Conservation (phyloP, 2,797 vertebrate species). For the Artibeus jamaicensis region DNA sequence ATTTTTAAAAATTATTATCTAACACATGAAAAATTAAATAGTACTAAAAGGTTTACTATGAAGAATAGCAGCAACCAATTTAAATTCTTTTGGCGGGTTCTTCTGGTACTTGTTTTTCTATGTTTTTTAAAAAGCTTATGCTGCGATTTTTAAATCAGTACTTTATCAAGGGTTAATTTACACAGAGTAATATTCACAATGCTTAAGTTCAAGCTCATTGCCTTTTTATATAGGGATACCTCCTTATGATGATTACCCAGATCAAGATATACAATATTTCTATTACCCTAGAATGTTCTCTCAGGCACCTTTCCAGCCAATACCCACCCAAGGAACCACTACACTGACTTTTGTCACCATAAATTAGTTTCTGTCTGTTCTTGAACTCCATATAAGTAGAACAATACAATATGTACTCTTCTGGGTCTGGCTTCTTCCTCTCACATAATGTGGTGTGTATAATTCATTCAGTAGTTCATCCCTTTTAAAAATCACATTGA, state of each 20-base stretch:
- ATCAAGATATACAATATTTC: not conserved
- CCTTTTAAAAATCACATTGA: not conserved
- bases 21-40: conserved; percentile 13
- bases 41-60: not conserved
- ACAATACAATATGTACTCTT: not conserved
- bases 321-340: not conserved
- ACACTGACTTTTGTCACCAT: not conserved
- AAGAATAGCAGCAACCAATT: not conserved
- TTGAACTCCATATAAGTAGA: not conserved
- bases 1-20: not conserved
- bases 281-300: not conserved
- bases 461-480: not conserved
- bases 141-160: not conserved
- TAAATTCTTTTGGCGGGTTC: not conserved
- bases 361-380: not conserved
- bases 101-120: not conserved
- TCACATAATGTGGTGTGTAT: not conserved
- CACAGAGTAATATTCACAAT: not conserved
- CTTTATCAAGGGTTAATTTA: conserved; percentile 15
- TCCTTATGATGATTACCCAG: not conserved
- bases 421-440: not conserved
- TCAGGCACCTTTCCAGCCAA: not conserved
- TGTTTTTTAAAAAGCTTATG: not conserved
- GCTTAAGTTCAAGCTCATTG: not conserved
- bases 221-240: not conserved